A percentile compares a stretch with the other conserved stretches of the same genome.
Conservation (phyloP, 2,888 invertebrate genomes). For the Dryocosmus kuriphilus region DNA sequence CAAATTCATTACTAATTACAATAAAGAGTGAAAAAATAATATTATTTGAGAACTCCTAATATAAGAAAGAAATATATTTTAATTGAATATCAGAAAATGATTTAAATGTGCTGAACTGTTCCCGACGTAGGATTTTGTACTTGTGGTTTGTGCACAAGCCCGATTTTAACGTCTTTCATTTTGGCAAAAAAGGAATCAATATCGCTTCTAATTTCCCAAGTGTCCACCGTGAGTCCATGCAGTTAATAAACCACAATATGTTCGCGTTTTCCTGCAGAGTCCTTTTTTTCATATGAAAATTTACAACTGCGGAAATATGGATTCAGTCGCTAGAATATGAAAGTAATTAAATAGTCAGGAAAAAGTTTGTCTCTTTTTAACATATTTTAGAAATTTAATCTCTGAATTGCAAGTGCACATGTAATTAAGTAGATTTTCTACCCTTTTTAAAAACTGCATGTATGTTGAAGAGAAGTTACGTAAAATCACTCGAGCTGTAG, state of each 20-base stretch:
- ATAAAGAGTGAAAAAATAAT: too few species aligned
- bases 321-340: background rate
- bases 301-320: constrained; percentile 8
- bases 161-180: constrained; percentile 1
- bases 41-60: too few species aligned
- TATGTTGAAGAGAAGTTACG: background rate
- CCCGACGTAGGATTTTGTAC: constrained; percentile 10
- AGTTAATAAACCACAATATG: constrained; percentile 17
- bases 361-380: background rate
- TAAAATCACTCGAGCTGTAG: constrained; percentile 16
- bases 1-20: too few species aligned
- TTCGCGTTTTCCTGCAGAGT: background rate
- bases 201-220: constrained; percentile 51
- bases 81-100: background rate
- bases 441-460: background rate
- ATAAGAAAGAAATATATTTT: background rate
- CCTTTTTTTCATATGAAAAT: constrained; percentile 1
- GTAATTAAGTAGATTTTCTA: background rate
- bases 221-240: constrained; percentile 38
- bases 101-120: constrained; percentile 11
- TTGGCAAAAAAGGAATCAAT: constrained; percentile 43
- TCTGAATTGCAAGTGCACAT: background rate
- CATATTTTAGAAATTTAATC: background rate
- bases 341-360: background rate
- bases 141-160: background rate